phyloP scores from a whole-genome alignment of 2,797 vertebrate genomes.

The Halcyon badia region DNA sequence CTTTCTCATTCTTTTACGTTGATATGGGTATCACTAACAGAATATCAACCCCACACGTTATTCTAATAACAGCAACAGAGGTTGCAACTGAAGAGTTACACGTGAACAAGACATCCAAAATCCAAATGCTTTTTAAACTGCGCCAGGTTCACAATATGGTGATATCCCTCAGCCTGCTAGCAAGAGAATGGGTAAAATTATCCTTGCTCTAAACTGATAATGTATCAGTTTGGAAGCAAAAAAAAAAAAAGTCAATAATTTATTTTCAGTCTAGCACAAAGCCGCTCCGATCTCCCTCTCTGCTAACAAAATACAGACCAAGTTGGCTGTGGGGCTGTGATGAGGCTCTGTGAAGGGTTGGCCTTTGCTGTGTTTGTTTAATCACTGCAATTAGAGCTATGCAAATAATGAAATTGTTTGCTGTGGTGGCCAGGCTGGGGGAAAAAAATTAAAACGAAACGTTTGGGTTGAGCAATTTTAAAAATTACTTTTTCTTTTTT shows the following conservation, averaged over 20 bases:
- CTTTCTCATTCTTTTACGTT: conserved; percentile 44
- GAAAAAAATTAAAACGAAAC: not conserved
- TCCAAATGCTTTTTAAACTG: conserved; percentile 41
- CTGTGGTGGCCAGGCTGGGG: not conserved
- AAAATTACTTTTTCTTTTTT: not conserved
- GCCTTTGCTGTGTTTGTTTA: conserved; percentile 53
- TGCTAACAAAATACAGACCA: conserved; percentile 61
- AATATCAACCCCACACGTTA: not conserved
- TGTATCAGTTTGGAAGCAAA: not conserved
- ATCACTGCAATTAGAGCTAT: conserved; percentile 61
- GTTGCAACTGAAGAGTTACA: conserved; percentile 2
- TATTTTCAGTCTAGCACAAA: conserved; percentile 48
- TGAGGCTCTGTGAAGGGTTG: conserved; percentile 44
- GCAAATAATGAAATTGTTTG: conserved; percentile 64
- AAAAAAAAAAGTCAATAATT: not conserved
- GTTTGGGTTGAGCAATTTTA: conserved; percentile 10
- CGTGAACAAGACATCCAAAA: conserved; percentile 31
- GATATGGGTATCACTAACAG: conserved; percentile 53
- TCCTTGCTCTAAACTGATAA: conserved; percentile 50
- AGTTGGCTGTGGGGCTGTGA: conserved; percentile 24
- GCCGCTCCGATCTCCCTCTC: not conserved
- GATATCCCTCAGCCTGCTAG: conserved; percentile 12
- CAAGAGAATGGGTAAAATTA: conserved; percentile 54
- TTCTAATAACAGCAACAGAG: conserved; percentile 43
- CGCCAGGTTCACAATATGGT: conserved; percentile 20